Evolutionary conservation across 2,797 vertebrate genomes (phyloP).

Genomic region (Vultur gryphus): DNA sequence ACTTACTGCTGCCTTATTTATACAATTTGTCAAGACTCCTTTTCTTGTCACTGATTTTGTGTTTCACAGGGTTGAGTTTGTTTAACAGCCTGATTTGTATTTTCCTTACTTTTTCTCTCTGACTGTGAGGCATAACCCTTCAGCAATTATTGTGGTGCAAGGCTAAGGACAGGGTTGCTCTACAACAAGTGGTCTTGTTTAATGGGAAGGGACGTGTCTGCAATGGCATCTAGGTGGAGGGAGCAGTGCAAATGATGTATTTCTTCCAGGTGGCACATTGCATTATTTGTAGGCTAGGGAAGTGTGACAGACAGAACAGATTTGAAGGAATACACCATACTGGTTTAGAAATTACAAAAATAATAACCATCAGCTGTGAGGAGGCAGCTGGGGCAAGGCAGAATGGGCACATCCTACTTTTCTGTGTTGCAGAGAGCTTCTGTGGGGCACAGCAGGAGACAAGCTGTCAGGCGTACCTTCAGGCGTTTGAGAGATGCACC

Average conservation of each 20-base stretch:
- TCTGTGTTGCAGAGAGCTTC: neutral
- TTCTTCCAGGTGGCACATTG: neutral
- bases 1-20: neutral
- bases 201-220: neutral
- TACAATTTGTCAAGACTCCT: neutral
- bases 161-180: neutral
- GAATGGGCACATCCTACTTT: neutral
- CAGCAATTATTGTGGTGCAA: neutral
- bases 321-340: neutral
- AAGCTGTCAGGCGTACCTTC: neutral
- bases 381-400: neutral
- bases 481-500: neutral
- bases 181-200: neutral
- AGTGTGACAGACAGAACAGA: neutral
- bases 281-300: neutral
- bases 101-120: neutral
- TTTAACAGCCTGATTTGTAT: neutral
- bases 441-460: neutral
- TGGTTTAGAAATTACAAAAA: neutral
- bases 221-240: neutral
- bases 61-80: neutral
- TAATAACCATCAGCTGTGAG: neutral
- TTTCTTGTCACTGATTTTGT: neutral
- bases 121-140: neutral
- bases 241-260: neutral